phyloP scores from a whole-genome alignment of 2,113 vertebrate genomes.

The Paracanthobrama guichenoti region DNA sequence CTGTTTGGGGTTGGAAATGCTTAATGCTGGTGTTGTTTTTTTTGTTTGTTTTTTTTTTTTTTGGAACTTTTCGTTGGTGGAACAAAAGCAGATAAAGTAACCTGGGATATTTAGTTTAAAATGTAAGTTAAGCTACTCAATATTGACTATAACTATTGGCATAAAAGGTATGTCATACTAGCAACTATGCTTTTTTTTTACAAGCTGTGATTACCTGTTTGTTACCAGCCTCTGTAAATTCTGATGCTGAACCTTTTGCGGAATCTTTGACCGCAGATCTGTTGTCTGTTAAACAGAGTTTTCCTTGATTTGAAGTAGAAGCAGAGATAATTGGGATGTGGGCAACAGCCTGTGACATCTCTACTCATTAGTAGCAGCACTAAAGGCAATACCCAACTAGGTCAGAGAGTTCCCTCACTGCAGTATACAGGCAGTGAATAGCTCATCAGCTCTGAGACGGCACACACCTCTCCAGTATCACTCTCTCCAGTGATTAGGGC shows the following conservation, averaged over 20 bases:
- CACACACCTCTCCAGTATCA: constrained; percentile 12
- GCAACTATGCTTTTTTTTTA: neutral
- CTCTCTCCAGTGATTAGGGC: constrained; percentile 38
- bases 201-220: neutral
- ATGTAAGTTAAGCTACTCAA: neutral
- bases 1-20: neutral
- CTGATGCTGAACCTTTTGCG: no score
- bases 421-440: constrained; percentile 20
- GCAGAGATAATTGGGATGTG: constrained; percentile 57
- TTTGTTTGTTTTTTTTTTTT: neutral
- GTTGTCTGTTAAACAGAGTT: constrained; percentile 38
- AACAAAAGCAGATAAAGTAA: neutral
- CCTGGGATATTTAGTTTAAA: neutral
- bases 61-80: neutral
- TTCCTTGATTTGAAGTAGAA: constrained; percentile 47
- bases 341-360: constrained; percentile 52
- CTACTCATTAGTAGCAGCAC: constrained; percentile 58
- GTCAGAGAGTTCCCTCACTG: constrained; percentile 40
- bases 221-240: neutral
- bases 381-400: constrained; percentile 55
- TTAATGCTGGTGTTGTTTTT: neutral
- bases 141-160: neutral
- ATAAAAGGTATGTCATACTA: neutral
- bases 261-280: neutral
- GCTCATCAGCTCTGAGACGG: constrained; percentile 23